Conservation (phyloP, 2,797 vertebrate species). For the Periophthalmus magnuspinnatus region DNA sequence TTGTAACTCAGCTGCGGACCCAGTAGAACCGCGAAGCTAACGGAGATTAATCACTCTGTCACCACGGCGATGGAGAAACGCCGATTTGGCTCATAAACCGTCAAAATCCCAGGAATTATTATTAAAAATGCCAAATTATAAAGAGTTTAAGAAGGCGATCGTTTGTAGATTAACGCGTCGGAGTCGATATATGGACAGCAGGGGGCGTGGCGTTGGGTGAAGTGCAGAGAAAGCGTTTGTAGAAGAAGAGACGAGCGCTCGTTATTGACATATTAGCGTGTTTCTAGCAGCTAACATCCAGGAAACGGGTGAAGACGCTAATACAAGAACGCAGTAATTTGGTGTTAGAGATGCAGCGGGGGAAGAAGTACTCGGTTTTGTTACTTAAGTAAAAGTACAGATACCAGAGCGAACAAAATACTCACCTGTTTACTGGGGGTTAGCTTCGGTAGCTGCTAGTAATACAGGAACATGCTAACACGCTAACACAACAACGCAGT, state of each 20-base stretch:
- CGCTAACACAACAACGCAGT: too few species aligned
- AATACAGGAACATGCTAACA: too few species aligned
- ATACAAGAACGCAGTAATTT: too few species aligned
- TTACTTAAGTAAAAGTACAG: too few species aligned
- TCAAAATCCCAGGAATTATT: conserved; percentile 2
- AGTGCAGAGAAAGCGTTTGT: background rate
- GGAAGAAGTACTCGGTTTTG: too few species aligned
- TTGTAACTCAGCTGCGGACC: conserved; percentile 15
- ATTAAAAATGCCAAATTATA: background rate
- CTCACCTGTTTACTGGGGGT: too few species aligned
- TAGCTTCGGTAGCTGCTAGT: too few species aligned
- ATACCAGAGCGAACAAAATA: too few species aligned
- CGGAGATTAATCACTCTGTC: conserved; percentile 40
- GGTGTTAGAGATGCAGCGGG: too few species aligned
- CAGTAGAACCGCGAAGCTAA: conserved; percentile 17
- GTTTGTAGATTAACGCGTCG: background rate
- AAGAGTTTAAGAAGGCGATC: background rate
- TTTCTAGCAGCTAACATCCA: too few species aligned
- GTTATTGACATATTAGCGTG: background rate
- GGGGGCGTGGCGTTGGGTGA: background rate
- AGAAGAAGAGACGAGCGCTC: background rate
- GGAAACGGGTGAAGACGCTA: too few species aligned
- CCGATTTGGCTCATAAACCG: conserved; percentile 17
- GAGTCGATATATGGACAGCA: conserved; percentile 1
- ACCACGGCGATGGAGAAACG: conserved; percentile 11